Base-by-base conservation (phyloP, 2,797 vertebrate genomes). In the Xiphophorus birchmanni region DNA sequence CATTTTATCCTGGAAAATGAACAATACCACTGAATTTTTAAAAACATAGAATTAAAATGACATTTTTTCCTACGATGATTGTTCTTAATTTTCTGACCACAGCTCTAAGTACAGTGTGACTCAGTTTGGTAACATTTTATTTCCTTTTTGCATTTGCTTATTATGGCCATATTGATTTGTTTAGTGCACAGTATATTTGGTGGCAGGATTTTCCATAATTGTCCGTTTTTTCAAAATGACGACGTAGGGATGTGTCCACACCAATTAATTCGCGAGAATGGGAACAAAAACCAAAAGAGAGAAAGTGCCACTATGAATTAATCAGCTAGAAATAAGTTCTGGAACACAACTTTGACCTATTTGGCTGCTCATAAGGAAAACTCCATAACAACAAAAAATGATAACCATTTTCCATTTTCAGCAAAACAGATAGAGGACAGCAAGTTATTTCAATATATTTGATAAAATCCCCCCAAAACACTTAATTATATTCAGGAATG, bases 351-450 rank as follows among this genome's bases (percentile, higher is more conserved):
- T 73, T 29, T 48, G 29, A 47, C 29, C 15, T 48, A 18, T 73
- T 47, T 32, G n/a, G 2, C 45, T 50, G 72, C 8, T 3, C 44
- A 48, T 50, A 32, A 29, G 17, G 72, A 73, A 17, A 48, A 48
- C 71, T 65, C 54, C 76, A 37, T 60, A 75, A 73, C 81, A 76
- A 84, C 37, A 69, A 69, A 12, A 69, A 21, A 67, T 37, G 1
- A 37, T 9, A 21, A 65, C 35, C 15, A 11, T 58, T 58, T 58
- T 29, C 26, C 56, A 58, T 12, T 58, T 58, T 58, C 56, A 58
- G 56, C n/a, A 5, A 29, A 58, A 58, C 26, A 58, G n/a, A 58
- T 29, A 12, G n/a, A 58, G n/a, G 56, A 58, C n/a, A 58, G n/a
- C 10, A 5, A n/a, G 26, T 7, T 58, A 29, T 29, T 29, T 12